Evolutionary conservation across 2,113 vertebrate genomes (phyloP).

Genomic region (Callionymus lyra): DNA sequence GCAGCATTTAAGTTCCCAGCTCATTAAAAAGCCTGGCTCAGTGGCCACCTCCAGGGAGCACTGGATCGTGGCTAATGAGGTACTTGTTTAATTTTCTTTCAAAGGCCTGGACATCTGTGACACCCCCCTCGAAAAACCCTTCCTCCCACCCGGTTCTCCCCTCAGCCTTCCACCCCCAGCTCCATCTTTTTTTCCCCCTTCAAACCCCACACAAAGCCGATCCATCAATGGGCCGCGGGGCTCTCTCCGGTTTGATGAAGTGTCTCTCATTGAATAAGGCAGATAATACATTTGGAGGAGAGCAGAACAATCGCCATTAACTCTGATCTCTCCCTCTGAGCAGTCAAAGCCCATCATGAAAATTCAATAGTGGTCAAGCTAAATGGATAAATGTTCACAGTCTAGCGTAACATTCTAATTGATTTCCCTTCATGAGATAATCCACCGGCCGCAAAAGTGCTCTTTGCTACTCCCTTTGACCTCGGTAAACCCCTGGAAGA

Average conservation of each 20-base stretch:
- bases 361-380: conserved; percentile 98
- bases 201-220: conserved; percentile 89
- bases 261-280: conserved; percentile 98
- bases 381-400: conserved; percentile 98
- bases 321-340: conserved; percentile 81
- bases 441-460: conserved; percentile 82
- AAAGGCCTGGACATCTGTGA: conserved; percentile 99
- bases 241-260: conserved; percentile 96
- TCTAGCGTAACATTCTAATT: conserved; percentile 90
- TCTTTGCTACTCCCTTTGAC: conserved; percentile 82
- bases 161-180: conserved; percentile 47
- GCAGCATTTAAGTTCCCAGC: conserved; percentile 95
- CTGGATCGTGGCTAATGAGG: conserved; percentile 98
- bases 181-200: conserved; percentile 30
- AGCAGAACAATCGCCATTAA: conserved; percentile 97
- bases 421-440: conserved; percentile 98
- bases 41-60: conserved; percentile 94
- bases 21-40: conserved; percentile 97
- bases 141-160: conserved; percentile 29
- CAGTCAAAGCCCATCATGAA: conserved; percentile 97
- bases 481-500: conserved; percentile 70
- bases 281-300: conserved; percentile 98
- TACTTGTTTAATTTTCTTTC: conserved; percentile 99
- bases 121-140: conserved; percentile 65
- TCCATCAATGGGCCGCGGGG: conserved; percentile 95